phyloP scores from a whole-genome alignment of 2,113 vertebrate genomes.

The Platysternon megacephalum region DNA sequence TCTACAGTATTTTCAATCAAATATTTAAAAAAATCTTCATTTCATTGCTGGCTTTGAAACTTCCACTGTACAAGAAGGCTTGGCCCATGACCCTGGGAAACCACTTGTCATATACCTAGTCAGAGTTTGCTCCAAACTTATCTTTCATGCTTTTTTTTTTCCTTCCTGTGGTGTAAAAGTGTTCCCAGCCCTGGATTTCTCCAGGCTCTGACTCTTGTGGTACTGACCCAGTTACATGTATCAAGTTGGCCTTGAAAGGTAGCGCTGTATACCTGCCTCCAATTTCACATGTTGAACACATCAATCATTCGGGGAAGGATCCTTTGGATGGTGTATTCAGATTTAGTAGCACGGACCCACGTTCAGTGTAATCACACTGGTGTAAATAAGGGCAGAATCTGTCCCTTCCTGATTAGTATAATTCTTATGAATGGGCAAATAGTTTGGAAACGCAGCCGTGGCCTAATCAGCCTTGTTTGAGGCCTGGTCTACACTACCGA shows the following conservation, averaged over 20 bases:
- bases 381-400: neutral
- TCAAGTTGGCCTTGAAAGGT: neutral
- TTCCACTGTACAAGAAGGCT: neutral
- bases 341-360: neutral
- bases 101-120: conserved; percentile 47
- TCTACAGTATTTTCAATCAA: neutral
- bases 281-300: neutral
- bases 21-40: conserved; percentile 2
- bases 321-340: no score
- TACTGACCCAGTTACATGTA: neutral
- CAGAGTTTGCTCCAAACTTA: conserved; percentile 18
- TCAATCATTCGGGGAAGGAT: neutral
- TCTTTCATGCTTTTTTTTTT: neutral
- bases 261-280: neutral
- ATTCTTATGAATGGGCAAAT: neutral
- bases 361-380: neutral
- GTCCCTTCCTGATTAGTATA: neutral
- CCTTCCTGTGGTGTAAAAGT: neutral
- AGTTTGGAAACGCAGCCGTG: neutral
- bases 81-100: conserved; percentile 12
- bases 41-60: conserved; percentile 2
- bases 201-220: conserved; percentile 10
- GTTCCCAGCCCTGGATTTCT: neutral
- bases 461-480: neutral
- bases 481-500: neutral